Evolutionary conservation across 2,113 vertebrate genomes (phyloP).

Genomic region (Electrona antarctica): DNA sequence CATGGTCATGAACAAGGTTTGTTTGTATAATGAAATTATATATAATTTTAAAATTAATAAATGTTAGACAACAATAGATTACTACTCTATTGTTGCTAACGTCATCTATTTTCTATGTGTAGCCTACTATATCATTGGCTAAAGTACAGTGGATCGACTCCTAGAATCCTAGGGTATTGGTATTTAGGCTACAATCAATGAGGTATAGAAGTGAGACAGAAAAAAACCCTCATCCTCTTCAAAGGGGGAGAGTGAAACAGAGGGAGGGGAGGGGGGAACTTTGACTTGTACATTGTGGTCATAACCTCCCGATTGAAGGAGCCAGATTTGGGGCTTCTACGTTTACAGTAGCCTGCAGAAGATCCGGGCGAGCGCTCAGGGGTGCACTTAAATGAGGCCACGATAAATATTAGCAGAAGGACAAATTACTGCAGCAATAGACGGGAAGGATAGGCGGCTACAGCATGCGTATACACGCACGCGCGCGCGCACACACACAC

Average conservation of each 20-base stretch:
- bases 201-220: neutral
- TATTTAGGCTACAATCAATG: neutral
- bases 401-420: neutral
- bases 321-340: neutral
- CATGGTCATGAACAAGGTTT: no score
- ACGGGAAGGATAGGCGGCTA: no score
- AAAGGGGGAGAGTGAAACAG: neutral
- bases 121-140: neutral
- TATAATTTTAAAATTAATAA: no score
- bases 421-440: neutral
- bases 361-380: no score
- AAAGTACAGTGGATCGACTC: no score
- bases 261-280: neutral
- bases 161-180: no score
- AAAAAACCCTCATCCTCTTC: constrained; percentile 12
- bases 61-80: no score
- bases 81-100: no score
- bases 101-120: neutral
- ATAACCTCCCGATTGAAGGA: constrained; percentile 11
- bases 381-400: no score
- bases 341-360: constrained; percentile 5
- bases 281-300: constrained; percentile 4
- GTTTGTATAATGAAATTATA: no score
- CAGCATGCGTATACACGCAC: no score
- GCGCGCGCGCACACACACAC: neutral